Evolutionary conservation across 2,888 invertebrate genomes (phyloP).

Genomic region (Cantharis nigra): DNA sequence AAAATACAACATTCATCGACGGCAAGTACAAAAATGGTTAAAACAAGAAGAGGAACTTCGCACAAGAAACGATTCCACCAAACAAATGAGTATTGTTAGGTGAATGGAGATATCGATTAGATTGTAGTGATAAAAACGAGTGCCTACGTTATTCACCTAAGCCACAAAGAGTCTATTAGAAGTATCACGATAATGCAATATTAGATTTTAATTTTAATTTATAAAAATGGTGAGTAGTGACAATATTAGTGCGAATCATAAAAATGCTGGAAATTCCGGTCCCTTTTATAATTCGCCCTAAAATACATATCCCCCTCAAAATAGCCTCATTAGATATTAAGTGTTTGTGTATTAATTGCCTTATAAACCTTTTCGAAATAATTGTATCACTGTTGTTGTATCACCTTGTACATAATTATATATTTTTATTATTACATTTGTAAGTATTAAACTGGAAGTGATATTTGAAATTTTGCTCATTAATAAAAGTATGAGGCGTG

Average conservation of each 20-base stretch:
- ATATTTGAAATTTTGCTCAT: slow-evolving; percentile 23
- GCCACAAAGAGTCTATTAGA: slow-evolving; percentile 29
- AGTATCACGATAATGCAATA: slow-evolving; percentile 21
- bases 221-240: background rate
- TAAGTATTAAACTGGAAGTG: background rate
- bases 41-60: slow-evolving; percentile 58
- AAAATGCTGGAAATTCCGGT: background rate
- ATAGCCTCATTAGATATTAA: slow-evolving; percentile 26
- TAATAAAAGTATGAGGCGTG: slow-evolving; percentile 23
- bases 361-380: slow-evolving; percentile 16
- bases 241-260: background rate
- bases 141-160: background rate
- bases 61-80: slow-evolving; percentile 47
- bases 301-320: slow-evolving; percentile 3
- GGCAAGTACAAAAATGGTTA: slow-evolving; percentile 63
- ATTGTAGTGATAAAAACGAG: background rate
- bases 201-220: slow-evolving; percentile 15
- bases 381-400: slow-evolving; percentile 17
- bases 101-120: slow-evolving; percentile 1
- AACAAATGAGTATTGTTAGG: slow-evolving; percentile 43
- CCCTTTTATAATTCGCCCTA: background rate
- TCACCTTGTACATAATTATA: slow-evolving; percentile 8
- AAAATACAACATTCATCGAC: slow-evolving; percentile 57
- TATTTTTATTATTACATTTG: slow-evolving; percentile 1
- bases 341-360: slow-evolving; percentile 18